Evolutionary conservation across 1,140 invertebrate genomes (phyloP).

Genomic region (Caenorhabditis tropicalis): DNA sequence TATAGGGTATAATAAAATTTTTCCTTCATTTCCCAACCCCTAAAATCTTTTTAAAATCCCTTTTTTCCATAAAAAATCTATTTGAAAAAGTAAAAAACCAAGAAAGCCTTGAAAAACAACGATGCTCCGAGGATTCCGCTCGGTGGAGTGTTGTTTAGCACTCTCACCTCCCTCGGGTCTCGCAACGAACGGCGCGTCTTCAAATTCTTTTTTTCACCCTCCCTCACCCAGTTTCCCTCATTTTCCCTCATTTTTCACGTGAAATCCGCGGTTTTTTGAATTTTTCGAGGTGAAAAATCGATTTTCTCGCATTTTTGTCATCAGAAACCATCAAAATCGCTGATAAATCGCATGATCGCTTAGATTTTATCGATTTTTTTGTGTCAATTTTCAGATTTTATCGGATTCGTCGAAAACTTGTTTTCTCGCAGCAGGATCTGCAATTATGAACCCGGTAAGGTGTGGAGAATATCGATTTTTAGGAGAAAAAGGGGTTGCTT

Average conservation of each 20-base stretch:
- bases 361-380: neutral
- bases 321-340: no score
- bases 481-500: no score
- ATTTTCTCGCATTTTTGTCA: no score
- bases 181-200: slow-evolving; percentile 17
- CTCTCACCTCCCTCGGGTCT: neutral
- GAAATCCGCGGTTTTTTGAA: neutral
- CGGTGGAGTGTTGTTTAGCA: neutral
- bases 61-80: neutral
- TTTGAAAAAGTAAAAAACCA: neutral
- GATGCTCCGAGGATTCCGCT: neutral
- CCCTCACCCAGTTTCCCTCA: neutral
- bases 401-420: neutral
- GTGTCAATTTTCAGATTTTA: neutral
- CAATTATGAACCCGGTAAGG: neutral
- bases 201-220: neutral
- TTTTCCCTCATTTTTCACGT: neutral
- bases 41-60: neutral
- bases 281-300: neutral
- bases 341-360: no score
- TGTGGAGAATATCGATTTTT: neutral
- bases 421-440: neutral
- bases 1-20: no score
- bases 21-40: no score
- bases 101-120: slow-evolving; percentile 4